Evolutionary conservation across 2,888 invertebrate species (phyloP), one percentile per base, ranked within the genome.

Genomic region (Crioceris asparagi): DNA sequence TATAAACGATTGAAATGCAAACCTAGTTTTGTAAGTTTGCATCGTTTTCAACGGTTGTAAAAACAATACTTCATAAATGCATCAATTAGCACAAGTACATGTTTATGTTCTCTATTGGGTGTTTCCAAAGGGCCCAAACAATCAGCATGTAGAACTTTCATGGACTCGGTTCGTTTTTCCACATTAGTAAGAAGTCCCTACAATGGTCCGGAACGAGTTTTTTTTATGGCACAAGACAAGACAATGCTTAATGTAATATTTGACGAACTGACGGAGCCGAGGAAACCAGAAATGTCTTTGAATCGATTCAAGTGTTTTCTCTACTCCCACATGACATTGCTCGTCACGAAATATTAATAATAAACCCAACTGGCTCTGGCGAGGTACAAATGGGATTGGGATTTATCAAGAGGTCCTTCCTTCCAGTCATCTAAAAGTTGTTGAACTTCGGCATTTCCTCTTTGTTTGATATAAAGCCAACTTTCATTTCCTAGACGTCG

Each of bases 191-290:
- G 7, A 21, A 21, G 10, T 6, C 21, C 21, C 10, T 21, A 10
- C 10, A 21, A 10, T 21, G 21, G 7, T 21, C 21, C 21, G 6
- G n/a, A n/a, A n/a, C n/a, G n/a, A n/a, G n/a, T n/a, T n/a, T n/a
- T 29, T 51, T 51, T 12, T n/a, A n/a, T 48, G 35, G 10, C 45
- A 48, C 37, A 48, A 50, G 4, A 49, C 29, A 4, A 51, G 27
- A 35, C 51, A 54, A 41, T 51, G 48, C 32, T 43, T 41, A 4
- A 50, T 25, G 27, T 52, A 54, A 26, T 40, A 42, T 29, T 45
- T 47, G 2, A 51, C 41, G 38, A 50, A 53, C 7, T 27, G 25
- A 34, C 47, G 36, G 26, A 52, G 26, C n/a, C 39, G 30, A n/a
- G 50, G 51, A 39, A 53, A 53, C 49, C 48, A 51, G 37, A n/a